phyloP scores from a whole-genome alignment of 2,797 vertebrate genomes.

The Adrianichthys oophorus region DNA sequence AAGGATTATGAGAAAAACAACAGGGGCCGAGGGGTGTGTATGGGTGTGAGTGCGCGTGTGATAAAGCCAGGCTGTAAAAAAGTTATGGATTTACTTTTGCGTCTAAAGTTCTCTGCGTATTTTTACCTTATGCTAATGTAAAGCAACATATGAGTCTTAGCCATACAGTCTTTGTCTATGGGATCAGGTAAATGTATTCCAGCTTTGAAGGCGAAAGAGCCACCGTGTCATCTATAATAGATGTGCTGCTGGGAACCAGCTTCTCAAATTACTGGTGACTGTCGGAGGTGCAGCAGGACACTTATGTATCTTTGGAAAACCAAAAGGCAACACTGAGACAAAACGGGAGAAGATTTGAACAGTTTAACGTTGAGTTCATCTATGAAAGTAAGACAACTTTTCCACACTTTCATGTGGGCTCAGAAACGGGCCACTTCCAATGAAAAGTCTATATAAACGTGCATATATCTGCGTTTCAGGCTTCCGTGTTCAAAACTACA shows the following conservation, averaged over 20 bases:
- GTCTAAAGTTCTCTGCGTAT: not conserved
- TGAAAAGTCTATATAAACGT: too few species aligned
- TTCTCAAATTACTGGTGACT: slow-evolving; percentile 42
- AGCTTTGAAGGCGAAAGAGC: slow-evolving; percentile 9
- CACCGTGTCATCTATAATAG: slow-evolving; percentile 47
- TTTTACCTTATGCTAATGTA: slow-evolving; percentile 12
- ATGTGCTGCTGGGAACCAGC: slow-evolving; percentile 35
- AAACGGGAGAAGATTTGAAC: not conserved
- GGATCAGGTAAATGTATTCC: slow-evolving; percentile 14
- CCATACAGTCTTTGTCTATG: not conserved
- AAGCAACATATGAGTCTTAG: not conserved
- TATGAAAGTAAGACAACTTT: too few species aligned
- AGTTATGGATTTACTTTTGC: not conserved
- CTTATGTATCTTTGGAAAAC: slow-evolving; percentile 4
- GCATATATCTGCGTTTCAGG: too few species aligned
- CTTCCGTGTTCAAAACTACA: too few species aligned
- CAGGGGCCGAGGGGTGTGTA: not conserved
- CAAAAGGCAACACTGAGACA: not conserved
- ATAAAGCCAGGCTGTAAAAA: slow-evolving; percentile 2
- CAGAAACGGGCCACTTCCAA: too few species aligned
- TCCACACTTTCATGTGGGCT: too few species aligned
- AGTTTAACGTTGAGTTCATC: too few species aligned
- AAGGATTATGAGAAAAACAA: slow-evolving; percentile 22
- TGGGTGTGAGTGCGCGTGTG: not conserved
- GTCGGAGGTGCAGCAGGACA: slow-evolving; percentile 14